Conservation (phyloP, 2,888 invertebrate genomes). For the Amphipyra tragopoginis region DNA sequence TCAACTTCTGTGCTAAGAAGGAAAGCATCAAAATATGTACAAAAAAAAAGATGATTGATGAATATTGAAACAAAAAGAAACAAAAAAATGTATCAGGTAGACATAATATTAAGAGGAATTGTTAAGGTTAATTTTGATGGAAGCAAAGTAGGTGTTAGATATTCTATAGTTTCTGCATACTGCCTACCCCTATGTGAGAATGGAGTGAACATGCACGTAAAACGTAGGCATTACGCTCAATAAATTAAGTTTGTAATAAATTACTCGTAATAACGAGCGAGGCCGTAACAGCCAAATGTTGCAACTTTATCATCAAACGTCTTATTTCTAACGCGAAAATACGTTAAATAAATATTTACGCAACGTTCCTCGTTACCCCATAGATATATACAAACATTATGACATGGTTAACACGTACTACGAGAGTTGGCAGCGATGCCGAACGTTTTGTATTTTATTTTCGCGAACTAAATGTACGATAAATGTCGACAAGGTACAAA, state of each 20-base stretch:
- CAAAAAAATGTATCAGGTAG: too few relatives aligned
- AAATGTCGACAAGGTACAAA: constrained; percentile 38
- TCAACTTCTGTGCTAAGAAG: too few relatives aligned
- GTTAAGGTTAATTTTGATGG: too few relatives aligned
- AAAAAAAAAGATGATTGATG: too few relatives aligned
- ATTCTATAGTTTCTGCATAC: too few relatives aligned
- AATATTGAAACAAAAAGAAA: too few relatives aligned
- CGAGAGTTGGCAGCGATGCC: constrained; percentile 32
- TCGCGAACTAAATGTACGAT: constrained; percentile 30
- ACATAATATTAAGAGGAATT: too few relatives aligned
- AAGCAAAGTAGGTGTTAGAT: too few relatives aligned
- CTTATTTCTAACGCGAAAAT: constrained; percentile 33
- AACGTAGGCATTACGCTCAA: constrained; percentile 5
- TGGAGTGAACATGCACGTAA: too few relatives aligned
- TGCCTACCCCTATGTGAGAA: too few relatives aligned
- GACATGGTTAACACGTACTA: constrained; percentile 39
- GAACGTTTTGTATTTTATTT: constrained; percentile 52
- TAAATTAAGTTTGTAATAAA: constrained; percentile 30
- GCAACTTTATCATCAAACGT: constrained; percentile 35
- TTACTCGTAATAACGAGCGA: constrained; percentile 5
- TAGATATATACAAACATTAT: constrained; percentile 35
- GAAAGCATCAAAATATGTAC: too few relatives aligned
- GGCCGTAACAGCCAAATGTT: constrained; percentile 44
- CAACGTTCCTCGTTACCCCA: constrained; percentile 23
- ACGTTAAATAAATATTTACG: constrained; percentile 49